phyloP scores from a whole-genome alignment of 2,888 invertebrate genomes.

The Chrysomela aeneicollis region DNA sequence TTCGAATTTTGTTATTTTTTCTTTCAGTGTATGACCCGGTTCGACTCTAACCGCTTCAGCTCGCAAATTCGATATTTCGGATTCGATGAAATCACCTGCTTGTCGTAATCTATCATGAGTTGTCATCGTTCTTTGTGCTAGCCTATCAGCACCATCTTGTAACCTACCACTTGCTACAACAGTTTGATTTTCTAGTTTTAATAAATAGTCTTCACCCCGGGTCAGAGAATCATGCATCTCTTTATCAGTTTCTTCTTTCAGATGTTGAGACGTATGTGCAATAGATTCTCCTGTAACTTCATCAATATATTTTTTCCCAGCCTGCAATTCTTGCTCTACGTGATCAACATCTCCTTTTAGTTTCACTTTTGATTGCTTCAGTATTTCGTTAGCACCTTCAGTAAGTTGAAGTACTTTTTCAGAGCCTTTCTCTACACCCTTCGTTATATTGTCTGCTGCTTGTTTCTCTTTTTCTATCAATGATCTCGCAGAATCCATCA shows the following conservation, averaged over 20 bases:
- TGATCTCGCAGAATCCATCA: not conserved
- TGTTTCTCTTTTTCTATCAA: not conserved
- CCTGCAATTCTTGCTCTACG: not conserved
- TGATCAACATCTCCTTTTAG: not conserved
- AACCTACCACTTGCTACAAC: not conserved
- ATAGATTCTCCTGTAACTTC: not conserved
- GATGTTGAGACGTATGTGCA: too few relatives aligned
- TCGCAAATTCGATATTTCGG: not conserved
- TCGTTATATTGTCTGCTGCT: not conserved
- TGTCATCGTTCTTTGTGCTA: not conserved
- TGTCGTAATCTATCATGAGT: not conserved
- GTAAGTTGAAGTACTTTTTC: not conserved
- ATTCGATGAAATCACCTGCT: not conserved
- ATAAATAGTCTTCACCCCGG: too few relatives aligned
- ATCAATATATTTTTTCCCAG: not conserved
- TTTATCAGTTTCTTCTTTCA: too few relatives aligned
- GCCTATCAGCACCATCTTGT: not conserved
- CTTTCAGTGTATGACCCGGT: not conserved
- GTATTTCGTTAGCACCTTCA: too few relatives aligned
- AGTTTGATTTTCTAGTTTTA: too few relatives aligned
- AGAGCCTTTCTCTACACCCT: not conserved
- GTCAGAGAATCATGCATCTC: too few relatives aligned
- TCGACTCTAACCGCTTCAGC: not conserved
- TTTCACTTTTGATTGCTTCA: not conserved
- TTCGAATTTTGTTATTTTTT: conserved; percentile 13